Evolutionary conservation across 2,113 vertebrate genomes (phyloP), one percentile per base, ranked within the genome.

Genomic region (Oreochromis niloticus): DNA sequence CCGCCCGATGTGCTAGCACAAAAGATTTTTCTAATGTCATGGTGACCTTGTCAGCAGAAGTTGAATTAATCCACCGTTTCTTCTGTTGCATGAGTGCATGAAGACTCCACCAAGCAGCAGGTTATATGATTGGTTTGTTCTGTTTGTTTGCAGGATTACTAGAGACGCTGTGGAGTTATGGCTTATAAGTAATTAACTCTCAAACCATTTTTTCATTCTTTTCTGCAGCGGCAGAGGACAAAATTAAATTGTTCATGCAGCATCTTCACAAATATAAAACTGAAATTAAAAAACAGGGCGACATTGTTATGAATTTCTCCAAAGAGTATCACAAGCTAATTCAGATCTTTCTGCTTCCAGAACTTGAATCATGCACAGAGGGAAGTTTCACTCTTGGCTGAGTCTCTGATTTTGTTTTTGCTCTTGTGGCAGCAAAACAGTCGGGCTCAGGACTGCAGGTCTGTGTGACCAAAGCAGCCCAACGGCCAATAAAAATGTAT

Each of bases 1-100:
- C 13, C 0, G 0, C 5, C 6, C 7, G 0, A 22, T 24, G 11
- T 5, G 36, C 63, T 24, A 71, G 36, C 36, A 43, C 63, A 71
- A 71, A 73, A 1, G 12, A 24, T 9, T 24, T 24, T 43, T 71
- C n/a, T 43, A 43, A 73, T 24, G 68, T 17, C 39, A 46, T 17
- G 39, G 13, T 17, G 68, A 73, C 68, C 27, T 24, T 73, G 22
- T 46, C 39, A 16, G n/a, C 36, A 68, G 36, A 68, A 41, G 66
- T 14, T 41, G n/a, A 68, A 14, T 41, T 27, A 71, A 71, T 24
- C 68, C 8, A 9, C 66, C 27, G 63, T 68, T 68, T 71, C 63
- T 22, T 24, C n/a, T 43, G 36, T 24, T 71, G 19, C 12, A 71
- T 12, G 13, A 73, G 8, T 16, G 36, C 39, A 73, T 46, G 66